phyloP scores from a whole-genome alignment of 2,113 vertebrate genomes.

The Macaca nemestrina region DNA sequence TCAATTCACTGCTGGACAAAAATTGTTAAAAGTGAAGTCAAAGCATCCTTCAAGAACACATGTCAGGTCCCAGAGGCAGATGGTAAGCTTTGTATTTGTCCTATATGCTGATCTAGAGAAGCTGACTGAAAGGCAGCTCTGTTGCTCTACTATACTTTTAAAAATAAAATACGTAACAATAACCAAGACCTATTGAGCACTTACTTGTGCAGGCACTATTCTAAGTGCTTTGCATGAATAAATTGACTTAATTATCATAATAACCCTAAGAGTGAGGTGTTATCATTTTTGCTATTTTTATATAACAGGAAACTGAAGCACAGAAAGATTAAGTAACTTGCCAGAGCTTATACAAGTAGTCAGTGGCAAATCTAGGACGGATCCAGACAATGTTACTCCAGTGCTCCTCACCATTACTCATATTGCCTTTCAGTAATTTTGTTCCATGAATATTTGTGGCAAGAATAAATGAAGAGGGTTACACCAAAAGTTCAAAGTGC shows the following conservation, averaged over 20 bases:
- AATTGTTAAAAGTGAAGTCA: slow-evolving; percentile 18
- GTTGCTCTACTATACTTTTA: not conserved
- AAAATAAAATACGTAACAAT: not conserved
- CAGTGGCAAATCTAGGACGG: not conserved
- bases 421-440: not conserved
- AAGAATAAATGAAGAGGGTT: not conserved
- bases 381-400: not conserved
- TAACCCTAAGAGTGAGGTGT: not conserved
- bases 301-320: not conserved
- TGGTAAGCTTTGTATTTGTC: not conserved
- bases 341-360: not conserved
- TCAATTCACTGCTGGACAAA: slow-evolving; percentile 56
- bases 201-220: not conserved
- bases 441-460: not conserved
- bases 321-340: not conserved
- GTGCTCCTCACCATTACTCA: not conserved
- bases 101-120: not conserved
- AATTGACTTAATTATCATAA: slow-evolving; percentile 15
- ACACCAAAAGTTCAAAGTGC: not conserved
- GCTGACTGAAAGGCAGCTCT: not conserved
- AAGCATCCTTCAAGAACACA: slow-evolving; percentile 10
- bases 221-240: not conserved
- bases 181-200: not conserved
- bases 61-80: not conserved
- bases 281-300: not conserved